Conservation (phyloP, 2,113 vertebrate genomes). For the Poeciliopsis occidentalis region DNA sequence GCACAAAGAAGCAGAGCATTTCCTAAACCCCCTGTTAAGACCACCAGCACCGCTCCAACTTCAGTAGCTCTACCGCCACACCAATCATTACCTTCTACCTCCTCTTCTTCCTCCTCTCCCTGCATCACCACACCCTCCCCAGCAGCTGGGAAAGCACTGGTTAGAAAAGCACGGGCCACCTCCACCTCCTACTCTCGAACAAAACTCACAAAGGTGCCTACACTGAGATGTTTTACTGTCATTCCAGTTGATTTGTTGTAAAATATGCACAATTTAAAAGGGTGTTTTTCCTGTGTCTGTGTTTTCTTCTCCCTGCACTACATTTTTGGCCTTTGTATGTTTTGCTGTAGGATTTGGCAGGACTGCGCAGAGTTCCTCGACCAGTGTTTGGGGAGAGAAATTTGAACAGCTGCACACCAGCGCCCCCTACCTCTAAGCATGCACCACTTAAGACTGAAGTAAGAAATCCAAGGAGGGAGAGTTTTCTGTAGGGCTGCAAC, state of each 20-base stretch:
- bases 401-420: conserved; percentile 86
- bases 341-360: conserved; percentile 83
- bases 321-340: conserved; percentile 51
- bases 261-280: neutral
- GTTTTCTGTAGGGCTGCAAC: too few relatives aligned
- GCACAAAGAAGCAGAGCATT: conserved; percentile 75
- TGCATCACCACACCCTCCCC: conserved; percentile 60
- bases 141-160: conserved; percentile 75
- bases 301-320: neutral
- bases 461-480: neutral
- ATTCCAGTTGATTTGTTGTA: conserved; percentile 6
- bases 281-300: neutral
- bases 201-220: conserved; percentile 86
- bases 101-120: conserved; percentile 50
- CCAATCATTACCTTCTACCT: conserved; percentile 62
- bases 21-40: conserved; percentile 23
- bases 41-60: conserved; percentile 48
- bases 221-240: conserved; percentile 10
- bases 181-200: conserved; percentile 67
- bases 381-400: conserved; percentile 96
- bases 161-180: conserved; percentile 79
- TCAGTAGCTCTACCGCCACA: conserved; percentile 41
- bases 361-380: conserved; percentile 80
- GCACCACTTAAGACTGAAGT: conserved; percentile 81
- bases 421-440: conserved; percentile 72